Evolutionary conservation across 2,888 invertebrate genomes (phyloP).

Genomic region (Plebejus melissa): DNA sequence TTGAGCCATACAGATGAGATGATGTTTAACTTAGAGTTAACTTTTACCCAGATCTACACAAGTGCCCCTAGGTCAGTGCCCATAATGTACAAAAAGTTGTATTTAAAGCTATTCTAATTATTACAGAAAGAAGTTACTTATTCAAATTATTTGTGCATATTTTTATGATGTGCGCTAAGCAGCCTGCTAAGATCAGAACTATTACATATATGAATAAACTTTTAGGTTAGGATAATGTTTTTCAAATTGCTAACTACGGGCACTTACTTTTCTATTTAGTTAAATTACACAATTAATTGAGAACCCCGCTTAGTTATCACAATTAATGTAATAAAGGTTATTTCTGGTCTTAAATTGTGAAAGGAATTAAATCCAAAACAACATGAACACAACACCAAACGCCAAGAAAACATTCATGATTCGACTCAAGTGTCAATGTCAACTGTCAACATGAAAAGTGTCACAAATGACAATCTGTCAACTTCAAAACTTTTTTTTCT

Average conservation of each 20-base stretch:
- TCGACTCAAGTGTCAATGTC: too few species aligned
- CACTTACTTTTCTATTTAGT: neutral
- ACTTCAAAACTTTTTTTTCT: too few species aligned
- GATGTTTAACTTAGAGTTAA: too few species aligned
- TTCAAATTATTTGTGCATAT: neutral
- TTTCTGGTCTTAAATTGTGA: neutral
- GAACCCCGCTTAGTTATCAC: neutral
- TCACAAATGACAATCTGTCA: too few species aligned
- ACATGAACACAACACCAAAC: neutral
- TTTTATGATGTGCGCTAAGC: neutral
- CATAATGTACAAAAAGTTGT: neutral
- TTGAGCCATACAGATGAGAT: too few species aligned
- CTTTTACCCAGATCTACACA: too few species aligned
- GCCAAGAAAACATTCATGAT: too few species aligned
- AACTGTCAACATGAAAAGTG: neutral
- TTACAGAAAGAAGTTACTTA: neutral
- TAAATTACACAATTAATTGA: neutral
- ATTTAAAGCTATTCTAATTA: neutral
- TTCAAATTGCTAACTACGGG: neutral
- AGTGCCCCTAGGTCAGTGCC: too few species aligned
- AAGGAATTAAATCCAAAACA: neutral
- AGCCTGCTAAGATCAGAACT: neutral
- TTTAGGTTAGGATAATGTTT: slow-evolving; percentile 5
- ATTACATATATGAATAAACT: neutral
- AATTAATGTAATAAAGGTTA: neutral